Evolutionary conservation across 2,113 vertebrate genomes (phyloP).

Genomic region (Upupa epops): DNA sequence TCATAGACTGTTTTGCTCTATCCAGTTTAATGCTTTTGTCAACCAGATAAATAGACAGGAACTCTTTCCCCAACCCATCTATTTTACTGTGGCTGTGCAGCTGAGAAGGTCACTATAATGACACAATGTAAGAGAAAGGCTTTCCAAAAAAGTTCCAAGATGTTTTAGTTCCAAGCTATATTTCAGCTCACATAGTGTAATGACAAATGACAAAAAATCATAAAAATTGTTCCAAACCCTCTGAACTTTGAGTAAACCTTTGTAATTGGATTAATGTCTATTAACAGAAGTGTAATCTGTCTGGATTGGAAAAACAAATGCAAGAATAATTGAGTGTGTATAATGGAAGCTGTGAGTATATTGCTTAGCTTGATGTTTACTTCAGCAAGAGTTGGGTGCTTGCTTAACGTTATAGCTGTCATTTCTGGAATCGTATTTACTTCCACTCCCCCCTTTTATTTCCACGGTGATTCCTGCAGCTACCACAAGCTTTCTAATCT

Average conservation of each 20-base stretch:
- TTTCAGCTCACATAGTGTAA: neutral
- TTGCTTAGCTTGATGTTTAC: slow-evolving; percentile 9
- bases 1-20: neutral
- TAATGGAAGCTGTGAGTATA: neutral
- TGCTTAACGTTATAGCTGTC: neutral
- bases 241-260: neutral
- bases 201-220: neutral
- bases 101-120: neutral
- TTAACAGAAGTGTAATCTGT: slow-evolving; percentile 17
- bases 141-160: neutral
- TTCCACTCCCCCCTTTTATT: neutral
- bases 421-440: neutral
- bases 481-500: neutral
- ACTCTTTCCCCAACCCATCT: neutral
- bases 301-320: slow-evolving; percentile 24
- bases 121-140: neutral
- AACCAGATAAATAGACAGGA: neutral
- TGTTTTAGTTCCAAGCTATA: neutral
- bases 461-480: neutral
- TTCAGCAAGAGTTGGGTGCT: slow-evolving; percentile 3
- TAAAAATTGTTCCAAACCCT: neutral
- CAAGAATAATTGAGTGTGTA: slow-evolving; percentile 18
- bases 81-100: neutral
- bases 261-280: neutral
- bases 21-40: neutral